phyloP scores from a whole-genome alignment of 2,797 vertebrate species.

The Tenualosa ilisha region DNA sequence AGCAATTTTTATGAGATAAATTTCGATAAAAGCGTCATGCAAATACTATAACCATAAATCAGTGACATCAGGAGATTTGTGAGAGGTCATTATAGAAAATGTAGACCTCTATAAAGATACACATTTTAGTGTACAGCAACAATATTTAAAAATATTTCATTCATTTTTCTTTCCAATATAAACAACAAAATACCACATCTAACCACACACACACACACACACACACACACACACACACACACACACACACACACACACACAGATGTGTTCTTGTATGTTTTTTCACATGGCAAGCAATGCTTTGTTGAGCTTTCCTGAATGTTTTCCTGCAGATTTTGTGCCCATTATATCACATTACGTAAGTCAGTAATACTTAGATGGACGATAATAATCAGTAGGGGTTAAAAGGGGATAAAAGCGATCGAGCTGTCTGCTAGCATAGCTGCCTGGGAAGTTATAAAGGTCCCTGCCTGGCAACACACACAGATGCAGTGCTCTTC shows the following conservation, averaged over 20 bases:
- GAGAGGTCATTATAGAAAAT: no score
- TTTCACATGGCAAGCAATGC: neutral
- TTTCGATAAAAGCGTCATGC: no score
- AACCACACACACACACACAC: neutral
- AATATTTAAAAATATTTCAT: no score
- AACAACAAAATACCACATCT: neutral
- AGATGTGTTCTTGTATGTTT: no score
- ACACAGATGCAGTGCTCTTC: neutral
- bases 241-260: neutral
- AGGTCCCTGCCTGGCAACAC: neutral
- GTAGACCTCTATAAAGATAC: no score
- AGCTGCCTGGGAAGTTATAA: conserved; percentile 25
- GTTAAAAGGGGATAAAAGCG: conserved; percentile 48
- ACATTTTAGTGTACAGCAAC: no score
- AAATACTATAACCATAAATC: no score
- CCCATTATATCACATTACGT: conserved; percentile 57
- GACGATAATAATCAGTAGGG: conserved; percentile 51
- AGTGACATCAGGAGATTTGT: no score
- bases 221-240: conserved; percentile 1
- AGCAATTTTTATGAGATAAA: no score
- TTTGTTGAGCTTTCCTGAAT: conserved; percentile 48
- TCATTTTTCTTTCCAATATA: neutral
- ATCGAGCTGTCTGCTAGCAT: neutral
- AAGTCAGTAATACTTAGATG: conserved; percentile 62
- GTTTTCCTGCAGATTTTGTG: conserved; percentile 55